Conservation (phyloP, 2,888 invertebrate species). For the Nomada fabriciana region DNA sequence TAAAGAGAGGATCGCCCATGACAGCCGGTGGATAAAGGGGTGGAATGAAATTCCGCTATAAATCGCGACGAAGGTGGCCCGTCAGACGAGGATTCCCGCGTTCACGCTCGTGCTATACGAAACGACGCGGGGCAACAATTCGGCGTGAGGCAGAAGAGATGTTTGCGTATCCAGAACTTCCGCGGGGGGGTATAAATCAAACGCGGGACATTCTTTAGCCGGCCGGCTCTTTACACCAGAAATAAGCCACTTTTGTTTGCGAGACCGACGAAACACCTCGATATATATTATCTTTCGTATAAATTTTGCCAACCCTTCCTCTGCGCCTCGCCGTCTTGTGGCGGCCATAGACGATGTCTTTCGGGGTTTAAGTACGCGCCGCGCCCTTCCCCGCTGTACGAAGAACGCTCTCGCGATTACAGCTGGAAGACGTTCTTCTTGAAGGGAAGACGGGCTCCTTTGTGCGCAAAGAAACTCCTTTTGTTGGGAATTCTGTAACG, state of each 20-base stretch:
- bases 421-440: neutral
- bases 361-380: neutral
- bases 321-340: neutral
- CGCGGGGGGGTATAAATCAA: conserved; percentile 72
- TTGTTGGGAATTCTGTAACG: neutral
- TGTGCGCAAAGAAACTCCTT: conserved; percentile 1
- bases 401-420: neutral
- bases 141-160: conserved; percentile 58
- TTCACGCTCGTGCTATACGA: conserved; percentile 32
- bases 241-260: conserved; percentile 74
- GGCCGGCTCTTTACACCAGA: conserved; percentile 66
- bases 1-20: neutral
- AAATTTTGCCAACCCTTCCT: conserved; percentile 65
- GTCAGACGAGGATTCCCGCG: conserved; percentile 58
- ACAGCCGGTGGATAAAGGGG: conserved; percentile 37
- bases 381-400: neutral
- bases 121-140: conserved; percentile 61
- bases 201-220: conserved; percentile 74
- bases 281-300: conserved; percentile 76
- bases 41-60: conserved; percentile 64
- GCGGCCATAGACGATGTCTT: neutral
- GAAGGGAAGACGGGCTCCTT: conserved; percentile 16
- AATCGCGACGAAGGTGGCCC: conserved; percentile 55
- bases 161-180: conserved; percentile 70
- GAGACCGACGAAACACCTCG: conserved; percentile 61